Evolutionary conservation across 2,113 vertebrate genomes (phyloP).

Genomic region (Rhinoptilus africanus): DNA sequence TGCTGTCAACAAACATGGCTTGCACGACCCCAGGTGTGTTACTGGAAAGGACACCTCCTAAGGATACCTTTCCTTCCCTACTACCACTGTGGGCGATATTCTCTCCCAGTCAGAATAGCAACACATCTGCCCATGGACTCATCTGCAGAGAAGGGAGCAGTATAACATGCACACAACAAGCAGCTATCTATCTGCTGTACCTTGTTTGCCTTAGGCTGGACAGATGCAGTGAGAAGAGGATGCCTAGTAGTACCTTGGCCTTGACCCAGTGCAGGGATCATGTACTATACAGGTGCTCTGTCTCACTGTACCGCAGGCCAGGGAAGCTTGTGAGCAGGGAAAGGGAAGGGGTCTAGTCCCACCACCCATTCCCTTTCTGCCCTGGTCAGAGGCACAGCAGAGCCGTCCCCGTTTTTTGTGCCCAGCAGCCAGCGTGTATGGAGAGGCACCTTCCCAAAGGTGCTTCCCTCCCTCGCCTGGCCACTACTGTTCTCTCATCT

Average conservation of each 20-base stretch:
- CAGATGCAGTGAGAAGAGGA: background rate
- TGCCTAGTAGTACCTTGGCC: rapidly evolving
- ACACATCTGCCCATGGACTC: background rate
- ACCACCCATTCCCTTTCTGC: background rate
- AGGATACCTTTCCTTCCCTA: background rate
- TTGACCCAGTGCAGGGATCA: background rate
- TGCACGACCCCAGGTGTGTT: background rate
- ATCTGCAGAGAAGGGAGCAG: background rate
- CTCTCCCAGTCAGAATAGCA: background rate
- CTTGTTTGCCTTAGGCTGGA: background rate
- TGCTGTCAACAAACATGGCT: background rate
- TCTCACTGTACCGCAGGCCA: background rate
- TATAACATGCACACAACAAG: background rate
- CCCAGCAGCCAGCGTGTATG: background rate
- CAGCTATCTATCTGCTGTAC: background rate
- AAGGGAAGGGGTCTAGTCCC: background rate
- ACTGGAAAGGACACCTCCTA: background rate
- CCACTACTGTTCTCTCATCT: background rate
- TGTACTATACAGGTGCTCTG: background rate
- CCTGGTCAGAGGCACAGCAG: background rate
- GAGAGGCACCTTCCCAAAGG: background rate
- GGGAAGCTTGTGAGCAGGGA: background rate
- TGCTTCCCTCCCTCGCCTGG: background rate
- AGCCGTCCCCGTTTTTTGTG: rapidly evolving
- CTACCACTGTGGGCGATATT: rapidly evolving